phyloP scores from a whole-genome alignment of 2,888 invertebrate species.

The Papilio demoleus region DNA sequence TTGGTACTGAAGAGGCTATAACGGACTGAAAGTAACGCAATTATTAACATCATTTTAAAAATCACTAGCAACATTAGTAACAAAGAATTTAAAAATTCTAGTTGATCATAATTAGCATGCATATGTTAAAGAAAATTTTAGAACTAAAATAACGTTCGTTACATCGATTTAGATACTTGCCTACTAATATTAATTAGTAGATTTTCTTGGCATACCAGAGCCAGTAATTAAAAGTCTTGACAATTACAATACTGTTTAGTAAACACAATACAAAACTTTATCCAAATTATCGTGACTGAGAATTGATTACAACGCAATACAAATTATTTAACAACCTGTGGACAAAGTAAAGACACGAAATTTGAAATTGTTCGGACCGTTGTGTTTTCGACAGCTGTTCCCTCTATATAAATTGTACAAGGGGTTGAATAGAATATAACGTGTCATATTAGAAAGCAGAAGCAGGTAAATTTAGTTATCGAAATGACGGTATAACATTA shows the following conservation, averaged over 20 bases:
- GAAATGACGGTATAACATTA: background rate
- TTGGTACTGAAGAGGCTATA: background rate
- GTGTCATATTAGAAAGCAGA: no score
- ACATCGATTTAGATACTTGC: no score
- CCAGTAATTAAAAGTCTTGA: no score
- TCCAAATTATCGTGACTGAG: background rate
- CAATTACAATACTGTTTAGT: background rate
- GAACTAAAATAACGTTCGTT: no score
- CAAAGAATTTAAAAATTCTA: background rate
- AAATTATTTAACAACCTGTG: background rate
- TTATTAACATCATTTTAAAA: constrained; percentile 6
- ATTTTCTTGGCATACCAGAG: no score
- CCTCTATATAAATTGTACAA: no score
- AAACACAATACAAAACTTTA: constrained; percentile 1
- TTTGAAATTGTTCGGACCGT: background rate
- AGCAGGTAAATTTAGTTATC: no score
- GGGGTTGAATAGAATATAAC: no score
- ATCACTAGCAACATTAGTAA: background rate
- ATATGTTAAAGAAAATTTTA: no score
- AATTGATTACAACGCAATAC: background rate
- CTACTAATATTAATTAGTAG: no score
- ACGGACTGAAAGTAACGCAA: constrained; percentile 4
- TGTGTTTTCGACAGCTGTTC: background rate
- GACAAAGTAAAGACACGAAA: background rate
- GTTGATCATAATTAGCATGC: no score